A percentile compares a stretch with the other conserved stretches of the same genome.
These are phyloP conservation scores for Neotoma lepida DNA, from an alignment of 2,113 vertebrate species.

Conservation along the genomic window DNA sequence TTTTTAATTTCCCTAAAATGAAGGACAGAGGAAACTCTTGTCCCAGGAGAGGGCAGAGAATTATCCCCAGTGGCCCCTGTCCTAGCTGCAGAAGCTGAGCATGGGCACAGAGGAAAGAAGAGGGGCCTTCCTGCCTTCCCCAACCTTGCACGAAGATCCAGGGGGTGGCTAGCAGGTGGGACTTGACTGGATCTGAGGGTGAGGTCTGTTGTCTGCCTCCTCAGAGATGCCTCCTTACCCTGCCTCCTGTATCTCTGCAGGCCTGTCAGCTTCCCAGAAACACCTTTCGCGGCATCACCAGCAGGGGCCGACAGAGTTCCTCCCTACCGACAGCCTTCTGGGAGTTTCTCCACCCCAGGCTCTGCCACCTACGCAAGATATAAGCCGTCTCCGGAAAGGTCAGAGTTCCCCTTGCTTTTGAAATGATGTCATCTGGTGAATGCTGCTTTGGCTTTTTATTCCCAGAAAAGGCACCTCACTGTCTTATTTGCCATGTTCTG, in stretches of 20 bases:
- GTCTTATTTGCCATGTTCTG: neutral
- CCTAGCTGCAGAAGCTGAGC: neutral
- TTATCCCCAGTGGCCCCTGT: fast-evolving
- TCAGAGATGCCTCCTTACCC: neutral
- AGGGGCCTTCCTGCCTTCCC: neutral
- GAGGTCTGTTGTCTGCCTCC: neutral
- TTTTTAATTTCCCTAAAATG: neutral
- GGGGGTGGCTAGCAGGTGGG: neutral
- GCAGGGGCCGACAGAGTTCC: conserved; percentile 87
- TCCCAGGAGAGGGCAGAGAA: neutral
- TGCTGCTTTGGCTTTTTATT: neutral
- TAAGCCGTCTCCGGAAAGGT: conserved; percentile 93
- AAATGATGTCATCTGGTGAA: conserved; percentile 1
- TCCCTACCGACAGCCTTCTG: conserved; percentile 92
- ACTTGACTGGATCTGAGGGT: neutral
- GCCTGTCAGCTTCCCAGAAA: conserved; percentile 95
- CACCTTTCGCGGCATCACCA: conserved; percentile 88
- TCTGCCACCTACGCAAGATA: conserved; percentile 87
- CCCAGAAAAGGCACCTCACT: neutral
- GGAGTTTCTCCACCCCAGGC: conserved; percentile 91
- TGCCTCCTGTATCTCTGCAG: conserved; percentile 77
- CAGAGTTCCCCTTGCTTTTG: conserved; percentile 63
- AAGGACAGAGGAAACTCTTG: neutral
- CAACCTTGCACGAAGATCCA: neutral
- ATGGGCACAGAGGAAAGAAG: neutral